Evolutionary conservation across 2,888 invertebrate genomes (phyloP).

Genomic region (Alentia gelatinosa): DNA sequence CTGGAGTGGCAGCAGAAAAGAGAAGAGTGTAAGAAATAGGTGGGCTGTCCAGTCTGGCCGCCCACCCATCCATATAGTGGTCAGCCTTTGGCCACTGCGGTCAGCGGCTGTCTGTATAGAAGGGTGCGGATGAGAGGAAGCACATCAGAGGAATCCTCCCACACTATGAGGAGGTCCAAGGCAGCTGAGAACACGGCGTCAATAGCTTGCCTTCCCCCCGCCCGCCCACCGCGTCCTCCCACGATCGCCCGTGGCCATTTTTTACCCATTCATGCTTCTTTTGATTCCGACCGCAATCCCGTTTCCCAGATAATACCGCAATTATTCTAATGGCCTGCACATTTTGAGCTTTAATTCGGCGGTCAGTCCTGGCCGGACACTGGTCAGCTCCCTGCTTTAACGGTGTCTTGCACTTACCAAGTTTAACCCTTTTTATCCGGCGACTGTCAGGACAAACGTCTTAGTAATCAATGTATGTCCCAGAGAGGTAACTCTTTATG

Average conservation of each 20-base stretch:
- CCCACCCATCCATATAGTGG: background rate
- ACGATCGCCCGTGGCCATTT: constrained; percentile 14
- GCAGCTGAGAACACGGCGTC: background rate
- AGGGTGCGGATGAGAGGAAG: background rate
- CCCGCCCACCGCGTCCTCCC: background rate
- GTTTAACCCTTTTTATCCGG: background rate
- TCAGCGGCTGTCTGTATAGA: background rate
- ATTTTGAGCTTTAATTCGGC: constrained; percentile 26
- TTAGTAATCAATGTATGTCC: too few relatives aligned
- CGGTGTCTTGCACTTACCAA: background rate
- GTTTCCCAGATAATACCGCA: constrained; percentile 19
- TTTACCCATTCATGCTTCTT: constrained; percentile 42
- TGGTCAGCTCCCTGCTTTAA: constrained; percentile 6
- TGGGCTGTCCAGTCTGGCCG: too few relatives aligned
- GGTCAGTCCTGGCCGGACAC: background rate
- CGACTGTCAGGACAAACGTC: too few relatives aligned
- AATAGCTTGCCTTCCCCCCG: background rate
- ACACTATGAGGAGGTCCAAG: background rate
- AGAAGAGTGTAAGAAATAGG: too few relatives aligned
- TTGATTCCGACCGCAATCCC: constrained; percentile 48
- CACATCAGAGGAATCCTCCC: background rate
- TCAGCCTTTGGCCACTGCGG: background rate
- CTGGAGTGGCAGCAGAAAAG: too few relatives aligned
- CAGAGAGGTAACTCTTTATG: too few relatives aligned
- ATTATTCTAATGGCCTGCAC: constrained; percentile 42